Base-by-base conservation (phyloP, 2,888 invertebrate species). In the Epinotia brunnichana region DNA sequence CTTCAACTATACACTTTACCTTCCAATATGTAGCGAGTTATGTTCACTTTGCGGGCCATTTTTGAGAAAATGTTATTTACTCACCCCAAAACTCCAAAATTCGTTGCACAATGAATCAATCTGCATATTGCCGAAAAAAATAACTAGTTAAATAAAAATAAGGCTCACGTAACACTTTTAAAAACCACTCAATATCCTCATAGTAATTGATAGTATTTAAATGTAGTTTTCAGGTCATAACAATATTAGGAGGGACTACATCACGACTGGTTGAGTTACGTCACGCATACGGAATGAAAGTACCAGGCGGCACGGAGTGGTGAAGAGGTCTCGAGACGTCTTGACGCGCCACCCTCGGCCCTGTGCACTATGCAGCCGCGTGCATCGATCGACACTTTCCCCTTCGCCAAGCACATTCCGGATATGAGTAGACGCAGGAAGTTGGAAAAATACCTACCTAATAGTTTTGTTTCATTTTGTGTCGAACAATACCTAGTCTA, bases 341-440 rank as follows among this genome's bases (percentile, higher is more conserved):
- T 79, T 80, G 80, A 79, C 78, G 78, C 79, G 82, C 90, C 83
- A 83, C 84, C 85, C 85, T 83, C 85, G 83, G 80, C 81, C 84
- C 88, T 85, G 84, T 89, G 89, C 88, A 87, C 85, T 82, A 87
- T 90, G 91, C 90, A 89, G 85, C 83, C 79, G 51, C 29, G 77
- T 81, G 78, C 86, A 88, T 87, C 88, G 90, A 91, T 90, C 89
- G 87, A 80, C 78, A 87, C 86, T 88, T 89, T 88, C 87, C 85
- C 81, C 81, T 81, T 76, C 78, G 75, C 67, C 67, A 76, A 77
- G 77, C 80, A 81, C 80, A 78, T 81, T 39, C 39, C 39, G 70
- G 72, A 74, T 73, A 76, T 75, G 75, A 75, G 63, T 63, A 54
- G 44, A 56, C 64, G 21, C 19, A 11, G 51, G 44, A 35, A 35